Base-by-base conservation (phyloP, 2,113 vertebrate genomes). In the Platichthys stellatus region DNA sequence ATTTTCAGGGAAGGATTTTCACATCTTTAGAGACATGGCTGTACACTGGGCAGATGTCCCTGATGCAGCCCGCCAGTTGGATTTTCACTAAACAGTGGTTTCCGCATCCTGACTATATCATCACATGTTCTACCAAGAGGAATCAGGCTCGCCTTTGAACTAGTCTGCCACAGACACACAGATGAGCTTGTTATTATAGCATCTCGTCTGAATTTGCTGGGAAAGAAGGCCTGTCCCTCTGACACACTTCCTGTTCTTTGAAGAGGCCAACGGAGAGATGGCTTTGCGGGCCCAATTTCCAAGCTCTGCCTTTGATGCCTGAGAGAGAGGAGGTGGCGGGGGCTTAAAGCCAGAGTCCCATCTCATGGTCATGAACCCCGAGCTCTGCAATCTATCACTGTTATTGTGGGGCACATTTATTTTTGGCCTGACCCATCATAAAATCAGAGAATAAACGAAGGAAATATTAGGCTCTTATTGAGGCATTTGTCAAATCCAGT, bases 171-270 rank as follows among this genome's bases (percentile, higher is more conserved):
- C 88, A 93, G 87, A 93, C 84, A 88, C 87, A 86, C 87, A 93
- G 90, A 94, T 92, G 92, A 93, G 90, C 83, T 91, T 92, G 92
- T 93, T 94, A 93, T 94, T 93, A 89, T 88, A 91, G 93, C 86
- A 86, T 80, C 90, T 92, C 54, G 75, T 64, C 85, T 66, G 80
- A 87, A 87, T 91, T 93, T 83, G 87, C 90, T 92, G 89, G 93
- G 89, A 92, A 92, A 89, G 83, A 92, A 86, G 86, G 89, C 88
- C 92, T 91, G 93, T 92, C 88, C 89, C 87, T 92, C 85, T 91
- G 91, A 95, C 93, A 93, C 92, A 94, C 93, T 94, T 95, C 93
- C 94, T 95, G 91, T 92, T 81, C 93, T 95, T 95, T 95, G 94
- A 95, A 93, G 94, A 91, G 83, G 91, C 92, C 91, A 93, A 92